Conservation (phyloP, 2,888 invertebrate species). For the Cabera pusaria region DNA sequence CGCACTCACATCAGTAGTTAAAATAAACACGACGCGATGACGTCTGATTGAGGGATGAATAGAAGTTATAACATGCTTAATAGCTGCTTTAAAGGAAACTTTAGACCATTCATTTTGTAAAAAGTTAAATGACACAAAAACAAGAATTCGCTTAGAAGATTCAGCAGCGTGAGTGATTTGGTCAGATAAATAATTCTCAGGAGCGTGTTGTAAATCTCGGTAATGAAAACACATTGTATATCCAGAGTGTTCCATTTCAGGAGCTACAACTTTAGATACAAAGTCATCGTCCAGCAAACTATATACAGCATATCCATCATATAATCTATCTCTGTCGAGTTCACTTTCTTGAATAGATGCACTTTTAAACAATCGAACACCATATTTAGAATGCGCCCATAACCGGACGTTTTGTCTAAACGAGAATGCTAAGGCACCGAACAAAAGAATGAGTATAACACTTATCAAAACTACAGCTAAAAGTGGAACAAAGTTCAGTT, state of each 20-base stretch:
- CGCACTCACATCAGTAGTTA: slow-evolving; percentile 86
- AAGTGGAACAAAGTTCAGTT: slow-evolving; percentile 87
- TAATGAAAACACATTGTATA: slow-evolving; percentile 87
- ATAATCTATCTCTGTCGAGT: slow-evolving; percentile 86
- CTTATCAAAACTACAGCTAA: slow-evolving; percentile 89
- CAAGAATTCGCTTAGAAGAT: slow-evolving; percentile 87
- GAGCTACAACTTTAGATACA: slow-evolving; percentile 87
- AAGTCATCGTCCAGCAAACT: slow-evolving; percentile 91
- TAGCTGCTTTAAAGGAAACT: slow-evolving; percentile 90
- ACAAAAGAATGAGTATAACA: slow-evolving; percentile 87
- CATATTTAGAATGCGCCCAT: slow-evolving; percentile 92
- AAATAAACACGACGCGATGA: slow-evolving; percentile 82
- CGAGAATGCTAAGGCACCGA: slow-evolving; percentile 88
- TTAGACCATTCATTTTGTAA: slow-evolving; percentile 93
- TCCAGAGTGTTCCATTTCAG: slow-evolving; percentile 88
- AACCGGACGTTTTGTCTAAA: slow-evolving; percentile 91
- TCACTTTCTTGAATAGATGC: slow-evolving; percentile 81
- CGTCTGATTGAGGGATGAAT: slow-evolving; percentile 86
- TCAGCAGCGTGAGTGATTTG: slow-evolving; percentile 85
- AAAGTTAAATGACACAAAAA: slow-evolving; percentile 91
- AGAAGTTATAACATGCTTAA: slow-evolving; percentile 86
- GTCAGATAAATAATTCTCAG: slow-evolving; percentile 84
- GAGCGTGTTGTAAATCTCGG: slow-evolving; percentile 84
- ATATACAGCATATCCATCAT: slow-evolving; percentile 95
- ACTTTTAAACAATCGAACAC: slow-evolving; percentile 89